phyloP scores from a whole-genome alignment of 2,888 invertebrate genomes.

The Nysson spinosus region DNA sequence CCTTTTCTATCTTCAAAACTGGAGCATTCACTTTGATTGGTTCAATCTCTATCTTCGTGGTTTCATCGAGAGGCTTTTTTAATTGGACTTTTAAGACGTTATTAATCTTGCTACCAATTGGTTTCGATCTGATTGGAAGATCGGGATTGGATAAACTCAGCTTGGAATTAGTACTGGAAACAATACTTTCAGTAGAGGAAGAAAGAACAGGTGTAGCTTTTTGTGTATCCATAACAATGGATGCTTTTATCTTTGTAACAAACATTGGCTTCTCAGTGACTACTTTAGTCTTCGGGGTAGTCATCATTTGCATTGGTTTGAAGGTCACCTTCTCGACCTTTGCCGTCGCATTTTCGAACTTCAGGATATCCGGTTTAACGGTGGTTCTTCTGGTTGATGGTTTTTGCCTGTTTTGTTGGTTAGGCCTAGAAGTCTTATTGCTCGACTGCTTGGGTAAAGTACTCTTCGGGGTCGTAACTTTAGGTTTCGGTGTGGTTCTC shows the following conservation, averaged over 20 bases:
- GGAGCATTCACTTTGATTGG: conserved; percentile 67
- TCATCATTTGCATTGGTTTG: conserved; percentile 65
- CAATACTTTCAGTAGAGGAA: conserved; percentile 54
- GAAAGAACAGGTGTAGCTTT: conserved; percentile 76
- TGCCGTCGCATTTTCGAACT: conserved; percentile 53
- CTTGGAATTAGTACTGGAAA: conserved; percentile 10
- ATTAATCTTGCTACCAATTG: conserved; percentile 56
- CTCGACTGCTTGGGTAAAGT: conserved; percentile 29
- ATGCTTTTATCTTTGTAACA: conserved; percentile 82
- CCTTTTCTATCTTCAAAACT: conserved; percentile 65
- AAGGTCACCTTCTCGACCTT: conserved; percentile 75
- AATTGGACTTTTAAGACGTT: conserved; percentile 68
- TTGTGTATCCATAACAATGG: conserved; percentile 80
- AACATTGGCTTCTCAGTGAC: conserved; percentile 67
- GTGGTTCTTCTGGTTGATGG: conserved; percentile 44
- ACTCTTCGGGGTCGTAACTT: conserved; percentile 24
- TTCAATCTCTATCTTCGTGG: conserved; percentile 66
- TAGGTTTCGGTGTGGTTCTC: conserved; percentile 47
- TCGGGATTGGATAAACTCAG: conserved; percentile 25
- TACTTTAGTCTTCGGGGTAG: conserved; percentile 56
- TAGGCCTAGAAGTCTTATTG: conserved; percentile 22
- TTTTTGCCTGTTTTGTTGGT: conserved; percentile 36
- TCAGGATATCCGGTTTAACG: conserved; percentile 42
- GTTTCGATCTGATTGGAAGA: conserved; percentile 52
- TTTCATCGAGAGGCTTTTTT: conserved; percentile 65